These are phyloP conservation scores for Synanthedon vespiformis DNA, from an alignment of 2,888 invertebrate genomes.

Conservation along the genomic window DNA sequence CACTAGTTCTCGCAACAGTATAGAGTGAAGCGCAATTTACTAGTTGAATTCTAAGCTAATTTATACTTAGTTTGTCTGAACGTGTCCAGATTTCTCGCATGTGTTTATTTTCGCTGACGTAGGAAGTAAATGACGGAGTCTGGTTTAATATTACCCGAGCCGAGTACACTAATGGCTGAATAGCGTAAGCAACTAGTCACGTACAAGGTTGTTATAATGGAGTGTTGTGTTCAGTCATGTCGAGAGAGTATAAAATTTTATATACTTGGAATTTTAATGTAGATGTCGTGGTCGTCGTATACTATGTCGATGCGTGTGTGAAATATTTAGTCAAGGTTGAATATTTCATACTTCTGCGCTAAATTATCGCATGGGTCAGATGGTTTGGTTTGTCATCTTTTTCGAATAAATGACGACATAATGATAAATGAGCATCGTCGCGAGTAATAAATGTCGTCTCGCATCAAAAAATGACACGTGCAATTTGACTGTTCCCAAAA, in stretches of 20 bases:
- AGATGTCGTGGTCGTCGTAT: not conserved
- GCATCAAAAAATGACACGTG: constrained; percentile 7
- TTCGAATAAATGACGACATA: too few relatives aligned
- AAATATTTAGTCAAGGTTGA: constrained; percentile 2
- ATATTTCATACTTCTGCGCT: constrained; percentile 2
- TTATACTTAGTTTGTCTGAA: not conserved
- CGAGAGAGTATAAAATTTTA: too few relatives aligned
- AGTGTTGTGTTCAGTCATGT: not conserved
- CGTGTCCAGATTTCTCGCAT: not conserved
- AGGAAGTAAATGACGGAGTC: constrained; percentile 18
- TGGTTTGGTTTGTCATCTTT: too few relatives aligned
- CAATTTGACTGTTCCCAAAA: constrained; percentile 13
- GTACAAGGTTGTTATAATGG: constrained; percentile 14
- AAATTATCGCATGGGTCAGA: too few relatives aligned
- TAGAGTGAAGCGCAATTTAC: not conserved
- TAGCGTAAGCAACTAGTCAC: constrained; percentile 42
- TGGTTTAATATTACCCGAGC: constrained; percentile 18
- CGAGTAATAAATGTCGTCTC: not conserved
- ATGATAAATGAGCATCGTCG: not conserved
- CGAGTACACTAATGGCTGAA: constrained; percentile 37
- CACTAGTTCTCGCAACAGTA: not conserved
- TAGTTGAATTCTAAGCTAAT: not conserved
- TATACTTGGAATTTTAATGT: too few relatives aligned
- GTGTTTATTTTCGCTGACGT: constrained; percentile 1
- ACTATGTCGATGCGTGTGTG: not conserved